Percentiles rank a stretch among this genome's conserved stretches.
Conservation (phyloP, 2,113 vertebrate species). For the Crotalus tigris region DNA sequence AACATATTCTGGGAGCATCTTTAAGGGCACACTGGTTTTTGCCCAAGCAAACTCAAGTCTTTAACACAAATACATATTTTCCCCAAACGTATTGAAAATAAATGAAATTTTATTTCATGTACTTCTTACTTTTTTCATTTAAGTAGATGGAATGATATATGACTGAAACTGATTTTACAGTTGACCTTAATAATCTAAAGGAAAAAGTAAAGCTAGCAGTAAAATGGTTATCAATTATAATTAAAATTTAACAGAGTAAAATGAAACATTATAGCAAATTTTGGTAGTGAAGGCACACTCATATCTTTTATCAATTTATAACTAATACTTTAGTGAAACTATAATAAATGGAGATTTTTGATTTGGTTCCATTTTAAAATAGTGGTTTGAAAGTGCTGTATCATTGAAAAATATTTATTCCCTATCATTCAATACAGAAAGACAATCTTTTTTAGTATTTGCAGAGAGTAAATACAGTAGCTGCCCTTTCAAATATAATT, state of each 20-base stretch:
- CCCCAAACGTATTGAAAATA: background rate
- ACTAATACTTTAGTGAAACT: background rate
- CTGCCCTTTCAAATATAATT: constrained; percentile 12
- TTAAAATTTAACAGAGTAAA: background rate
- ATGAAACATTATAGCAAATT: background rate
- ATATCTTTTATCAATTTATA: background rate
- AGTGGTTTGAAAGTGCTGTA: background rate
- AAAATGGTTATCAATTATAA: background rate
- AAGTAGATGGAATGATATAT: background rate
- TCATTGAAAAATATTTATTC: background rate
- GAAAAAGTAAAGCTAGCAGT: background rate
- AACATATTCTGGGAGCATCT: background rate
- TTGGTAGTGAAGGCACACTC: background rate
- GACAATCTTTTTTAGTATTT: background rate
- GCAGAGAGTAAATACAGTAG: background rate
- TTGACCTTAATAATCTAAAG: background rate
- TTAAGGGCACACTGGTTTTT: background rate
- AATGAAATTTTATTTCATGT: background rate
- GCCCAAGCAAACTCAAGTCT: background rate
- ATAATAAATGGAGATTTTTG: background rate
- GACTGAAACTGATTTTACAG: background rate
- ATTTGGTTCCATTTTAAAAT: background rate
- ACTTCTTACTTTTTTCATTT: background rate
- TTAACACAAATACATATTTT: background rate
- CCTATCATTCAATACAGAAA: background rate